phyloP scores from a whole-genome alignment of 2,113 vertebrate species.

The Elephantulus edwardii region DNA sequence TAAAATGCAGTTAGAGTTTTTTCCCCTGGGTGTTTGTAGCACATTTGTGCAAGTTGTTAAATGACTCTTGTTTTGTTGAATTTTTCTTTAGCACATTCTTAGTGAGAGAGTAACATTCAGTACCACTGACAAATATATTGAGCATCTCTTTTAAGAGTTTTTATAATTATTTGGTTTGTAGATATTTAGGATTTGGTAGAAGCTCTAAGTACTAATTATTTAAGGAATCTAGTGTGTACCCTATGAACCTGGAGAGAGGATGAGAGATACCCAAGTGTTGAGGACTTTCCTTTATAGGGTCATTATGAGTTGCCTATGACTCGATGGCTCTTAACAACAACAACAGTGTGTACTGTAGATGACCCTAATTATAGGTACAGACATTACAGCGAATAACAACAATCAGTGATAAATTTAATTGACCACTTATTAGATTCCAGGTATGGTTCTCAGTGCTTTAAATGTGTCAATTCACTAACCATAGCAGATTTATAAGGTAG shows the following conservation, averaged over 20 bases:
- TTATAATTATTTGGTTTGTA: slow-evolving; percentile 46
- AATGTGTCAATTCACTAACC: not conserved
- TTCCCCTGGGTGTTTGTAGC: slow-evolving; percentile 52
- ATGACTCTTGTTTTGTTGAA: slow-evolving; percentile 69
- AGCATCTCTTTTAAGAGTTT: slow-evolving; percentile 10
- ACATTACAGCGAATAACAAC: not conserved
- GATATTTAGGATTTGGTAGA: slow-evolving; percentile 26
- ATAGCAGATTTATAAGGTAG: not conserved
- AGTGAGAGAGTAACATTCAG: slow-evolving; percentile 69
- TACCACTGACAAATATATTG: slow-evolving; percentile 50
- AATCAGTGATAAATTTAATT: not conserved
- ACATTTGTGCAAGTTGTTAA: slow-evolving; percentile 67
- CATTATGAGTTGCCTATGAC: no score
- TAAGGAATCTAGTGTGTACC: not conserved
- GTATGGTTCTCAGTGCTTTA: not conserved
- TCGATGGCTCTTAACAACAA: no score
- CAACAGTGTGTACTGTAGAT: no score
- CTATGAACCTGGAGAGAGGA: no score
- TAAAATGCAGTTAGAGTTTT: slow-evolving; percentile 22
- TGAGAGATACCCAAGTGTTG: no score
- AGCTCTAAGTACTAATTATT: slow-evolving; percentile 21
- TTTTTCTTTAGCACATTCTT: slow-evolving; percentile 73
- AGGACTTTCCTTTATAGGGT: no score
- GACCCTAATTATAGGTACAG: not conserved
- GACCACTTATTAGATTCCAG: not conserved